Evolutionary conservation across 2,797 vertebrate species (phyloP).

Genomic region (Phyllotis vaccarum): DNA sequence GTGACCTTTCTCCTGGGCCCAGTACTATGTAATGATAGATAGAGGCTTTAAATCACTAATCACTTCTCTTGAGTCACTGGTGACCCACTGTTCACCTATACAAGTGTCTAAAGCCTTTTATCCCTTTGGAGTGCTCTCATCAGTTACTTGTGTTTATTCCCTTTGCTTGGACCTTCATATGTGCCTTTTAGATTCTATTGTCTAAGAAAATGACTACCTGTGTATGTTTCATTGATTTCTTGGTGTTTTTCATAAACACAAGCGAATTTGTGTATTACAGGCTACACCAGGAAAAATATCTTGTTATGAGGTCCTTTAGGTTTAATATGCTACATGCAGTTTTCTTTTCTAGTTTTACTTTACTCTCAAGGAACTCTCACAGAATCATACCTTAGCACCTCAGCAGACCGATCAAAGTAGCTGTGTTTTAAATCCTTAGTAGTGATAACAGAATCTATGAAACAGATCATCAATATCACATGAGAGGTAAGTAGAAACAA

Average conservation of each 20-base stretch:
- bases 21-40: background rate
- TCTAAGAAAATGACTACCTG: background rate
- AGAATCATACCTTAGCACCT: background rate
- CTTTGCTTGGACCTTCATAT: background rate
- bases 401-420: background rate
- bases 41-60: background rate
- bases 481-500: constrained; percentile 16
- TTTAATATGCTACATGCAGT: background rate
- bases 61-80: background rate
- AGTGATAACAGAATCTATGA: background rate
- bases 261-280: constrained; percentile 28
- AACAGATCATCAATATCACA: background rate
- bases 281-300: background rate
- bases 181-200: background rate
- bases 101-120: background rate
- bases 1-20: background rate
- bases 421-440: constrained; percentile 49
- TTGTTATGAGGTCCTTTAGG: background rate
- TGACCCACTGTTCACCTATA: background rate
- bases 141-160: background rate
- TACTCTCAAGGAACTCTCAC: constrained; percentile 12
- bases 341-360: constrained; percentile 16
- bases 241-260: constrained; percentile 24
- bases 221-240: background rate
- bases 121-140: background rate